Base-by-base conservation (phyloP, 2,888 invertebrate genomes). In the Cylloceria caligata region DNA sequence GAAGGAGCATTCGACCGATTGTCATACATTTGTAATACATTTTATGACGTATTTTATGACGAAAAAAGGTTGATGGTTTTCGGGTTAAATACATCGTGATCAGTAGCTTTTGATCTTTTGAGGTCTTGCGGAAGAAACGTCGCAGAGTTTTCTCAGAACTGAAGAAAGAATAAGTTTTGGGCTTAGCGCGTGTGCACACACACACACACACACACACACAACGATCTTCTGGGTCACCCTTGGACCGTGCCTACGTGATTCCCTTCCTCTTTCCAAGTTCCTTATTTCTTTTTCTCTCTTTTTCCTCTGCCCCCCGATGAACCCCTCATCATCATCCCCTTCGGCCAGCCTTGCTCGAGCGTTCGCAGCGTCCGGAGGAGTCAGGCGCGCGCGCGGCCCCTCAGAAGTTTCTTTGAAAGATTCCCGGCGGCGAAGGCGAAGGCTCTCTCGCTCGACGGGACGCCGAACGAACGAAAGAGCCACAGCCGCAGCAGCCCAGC, bases 321-420 rank as follows among this genome's bases (percentile, higher is more conserved):
- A 36, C 76, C 68, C 30, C 19, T 57, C 62, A 24, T 45, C 67
- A 67, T 60, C 27, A 60, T 75, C 47, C 75, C 75, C 67, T 67
- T 65, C 55, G 65, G 30, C 65, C 65, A 34, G 68, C 45, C 11
- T 64, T 45, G 55, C 62, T 34, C 74, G 76, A 55, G 42, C 62
- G 30, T 71, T 52, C 71, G 77, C 24, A 47, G 62, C 71, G 62
- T 49, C 39, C 77, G 57, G 60, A 77, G 71, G 64, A 78, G 77
- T 78, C 86, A 81, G 83, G 67, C 83, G 81, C 81, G 60, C 75
- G 57, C 52, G 77, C 89, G 88, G 86, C 85, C 86, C 88, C 85
- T 89, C 86, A 87, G 88, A 89, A 87, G 89, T 89, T 88, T 86
- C 89, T 88, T 89, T 89, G 86, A 89, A 87, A 89, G 88, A 89